phyloP scores from a whole-genome alignment of 1,140 invertebrate genomes.

The Pseudomyrmex cubaensis region DNA sequence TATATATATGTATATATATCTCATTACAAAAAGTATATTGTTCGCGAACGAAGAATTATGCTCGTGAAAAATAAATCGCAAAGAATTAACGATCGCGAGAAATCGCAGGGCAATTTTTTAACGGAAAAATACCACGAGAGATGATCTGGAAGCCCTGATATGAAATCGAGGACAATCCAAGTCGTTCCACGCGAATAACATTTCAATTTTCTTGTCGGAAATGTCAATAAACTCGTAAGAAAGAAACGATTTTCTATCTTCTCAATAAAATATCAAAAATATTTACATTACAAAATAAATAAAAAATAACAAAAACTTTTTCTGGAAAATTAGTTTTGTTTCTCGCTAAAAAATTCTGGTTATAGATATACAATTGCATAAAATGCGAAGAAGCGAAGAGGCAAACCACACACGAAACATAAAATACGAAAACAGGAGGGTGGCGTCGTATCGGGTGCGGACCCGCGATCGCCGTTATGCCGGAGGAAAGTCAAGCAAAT shows the following conservation, averaged over 20 bases:
- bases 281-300: background rate
- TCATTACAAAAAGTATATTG: no score
- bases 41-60: background rate
- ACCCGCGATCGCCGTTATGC: conserved; percentile 18
- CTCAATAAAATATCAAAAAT: background rate
- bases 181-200: conserved; percentile 62
- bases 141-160: conserved; percentile 44
- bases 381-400: background rate
- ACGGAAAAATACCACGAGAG: conserved; percentile 40
- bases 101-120: conserved; percentile 56
- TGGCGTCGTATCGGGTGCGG: conserved; percentile 35
- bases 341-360: background rate
- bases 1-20: no score
- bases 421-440: conserved; percentile 7
- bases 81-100: conserved; percentile 37
- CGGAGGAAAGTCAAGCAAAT: conserved; percentile 62
- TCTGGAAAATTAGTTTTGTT: no score
- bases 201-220: conserved; percentile 65
- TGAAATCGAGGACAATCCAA: conserved; percentile 36
- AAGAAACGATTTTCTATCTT: conserved; percentile 55
- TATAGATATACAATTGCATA: background rate
- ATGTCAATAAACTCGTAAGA: conserved; percentile 67
- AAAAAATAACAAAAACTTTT: no score
- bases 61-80: background rate
- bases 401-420: background rate